Conservation (phyloP, 2,888 invertebrate genomes). For the Rosalia funebris region DNA sequence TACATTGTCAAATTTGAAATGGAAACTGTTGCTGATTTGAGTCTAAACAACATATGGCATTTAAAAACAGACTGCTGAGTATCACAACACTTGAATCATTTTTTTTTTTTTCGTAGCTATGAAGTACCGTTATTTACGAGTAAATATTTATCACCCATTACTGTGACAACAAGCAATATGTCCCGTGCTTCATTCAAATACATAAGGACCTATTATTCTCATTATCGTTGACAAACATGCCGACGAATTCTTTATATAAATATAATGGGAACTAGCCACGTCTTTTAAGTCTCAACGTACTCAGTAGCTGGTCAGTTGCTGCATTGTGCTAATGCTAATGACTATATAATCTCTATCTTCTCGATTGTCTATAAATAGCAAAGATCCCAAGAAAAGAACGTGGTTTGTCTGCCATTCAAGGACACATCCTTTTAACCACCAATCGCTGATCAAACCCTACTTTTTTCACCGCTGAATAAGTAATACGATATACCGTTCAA, state of each 20-base stretch:
- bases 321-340: constrained; percentile 25
- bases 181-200: too few species aligned
- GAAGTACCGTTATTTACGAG: too few species aligned
- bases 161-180: too few species aligned
- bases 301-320: background rate
- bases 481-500: background rate
- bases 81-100: too few species aligned
- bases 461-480: background rate
- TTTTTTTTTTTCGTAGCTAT: too few species aligned
- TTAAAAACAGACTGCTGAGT: too few species aligned
- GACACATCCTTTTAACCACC: constrained; percentile 12
- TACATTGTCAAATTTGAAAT: too few species aligned
- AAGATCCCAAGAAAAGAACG: constrained; percentile 11
- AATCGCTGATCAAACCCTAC: background rate
- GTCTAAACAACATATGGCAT: too few species aligned
- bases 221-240: too few species aligned
- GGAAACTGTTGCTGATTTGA: too few species aligned
- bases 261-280: background rate
- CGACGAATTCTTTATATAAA: background rate
- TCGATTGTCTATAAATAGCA: constrained; percentile 33
- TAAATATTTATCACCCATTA: too few species aligned
- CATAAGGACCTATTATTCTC: too few species aligned
- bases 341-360: constrained; percentile 13
- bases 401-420: constrained; percentile 6
- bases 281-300: background rate